A percentile compares a stretch with the other conserved stretches of the same genome.
Evolutionary conservation across 2,113 vertebrate species (phyloP).

Genomic region (Nannospalax galili): DNA sequence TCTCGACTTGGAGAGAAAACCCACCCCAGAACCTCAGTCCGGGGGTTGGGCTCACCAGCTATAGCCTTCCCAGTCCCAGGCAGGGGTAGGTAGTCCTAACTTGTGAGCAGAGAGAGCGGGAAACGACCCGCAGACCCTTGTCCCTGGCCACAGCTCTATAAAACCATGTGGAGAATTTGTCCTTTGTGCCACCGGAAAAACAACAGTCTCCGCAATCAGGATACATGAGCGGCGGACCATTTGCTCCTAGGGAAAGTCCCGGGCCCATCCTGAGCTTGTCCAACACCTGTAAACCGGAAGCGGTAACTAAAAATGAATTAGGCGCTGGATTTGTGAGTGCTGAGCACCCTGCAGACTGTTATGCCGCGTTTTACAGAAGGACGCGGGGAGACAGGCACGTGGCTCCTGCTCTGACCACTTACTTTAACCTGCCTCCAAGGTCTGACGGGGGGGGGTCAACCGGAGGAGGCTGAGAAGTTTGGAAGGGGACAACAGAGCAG

Average conservation of each 20-base stretch:
- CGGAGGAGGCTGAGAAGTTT: background rate
- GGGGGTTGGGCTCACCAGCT: background rate
- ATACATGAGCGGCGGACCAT: background rate
- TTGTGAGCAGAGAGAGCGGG: rapidly evolving
- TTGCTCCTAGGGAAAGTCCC: background rate
- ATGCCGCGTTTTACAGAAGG: background rate
- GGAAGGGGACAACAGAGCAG: background rate
- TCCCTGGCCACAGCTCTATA: background rate
- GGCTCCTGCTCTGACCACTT: background rate
- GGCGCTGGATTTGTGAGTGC: background rate
- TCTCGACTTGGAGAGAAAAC: no score
- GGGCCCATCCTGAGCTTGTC: background rate
- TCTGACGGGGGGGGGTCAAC: background rate
- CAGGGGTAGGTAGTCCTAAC: no score
- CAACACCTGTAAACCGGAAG: background rate
- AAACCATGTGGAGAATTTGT: background rate
- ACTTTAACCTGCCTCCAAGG: background rate
- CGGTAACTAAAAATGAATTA: background rate
- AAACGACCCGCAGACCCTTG: background rate
- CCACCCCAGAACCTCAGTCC: background rate
- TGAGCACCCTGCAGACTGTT: background rate
- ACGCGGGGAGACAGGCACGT: background rate
- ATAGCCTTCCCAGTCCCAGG: background rate
- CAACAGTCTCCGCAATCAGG: background rate
- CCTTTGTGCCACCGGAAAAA: background rate